These are phyloP conservation scores for Miichthys miiuy DNA, from an alignment of 2,797 vertebrate species.

Conservation along the genomic window DNA sequence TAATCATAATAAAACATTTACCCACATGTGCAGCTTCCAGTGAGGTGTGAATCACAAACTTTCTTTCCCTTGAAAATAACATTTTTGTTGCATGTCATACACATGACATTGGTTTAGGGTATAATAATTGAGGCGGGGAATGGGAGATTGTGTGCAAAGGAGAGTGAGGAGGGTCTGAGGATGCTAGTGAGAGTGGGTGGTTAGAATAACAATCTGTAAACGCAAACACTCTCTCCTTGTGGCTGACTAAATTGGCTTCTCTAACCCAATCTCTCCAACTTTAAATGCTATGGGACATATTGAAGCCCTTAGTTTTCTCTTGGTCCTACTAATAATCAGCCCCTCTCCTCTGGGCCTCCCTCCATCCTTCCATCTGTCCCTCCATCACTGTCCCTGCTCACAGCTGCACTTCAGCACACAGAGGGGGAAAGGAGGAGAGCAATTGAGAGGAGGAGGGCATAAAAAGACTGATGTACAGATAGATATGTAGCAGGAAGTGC, in stretches of 20 bases:
- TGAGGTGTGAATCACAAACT: constrained; percentile 23
- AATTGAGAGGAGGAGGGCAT: constrained; percentile 24
- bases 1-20: constrained; percentile 64
- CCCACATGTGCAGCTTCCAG: constrained; percentile 41
- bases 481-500: constrained; percentile 5
- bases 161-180: constrained; percentile 54
- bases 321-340: constrained; percentile 72
- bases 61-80: constrained; percentile 6
- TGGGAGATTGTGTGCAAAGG: constrained; percentile 33
- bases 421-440: constrained; percentile 29
- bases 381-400: constrained; percentile 45
- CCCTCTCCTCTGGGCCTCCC: constrained; percentile 68
- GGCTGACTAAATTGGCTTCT: constrained; percentile 67
- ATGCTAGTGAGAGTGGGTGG: constrained; percentile 68
- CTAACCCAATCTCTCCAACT: constrained; percentile 60
- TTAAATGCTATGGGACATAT: constrained; percentile 78
- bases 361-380: constrained; percentile 47
- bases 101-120: constrained; percentile 40
- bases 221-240: constrained; percentile 70
- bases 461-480: constrained; percentile 4
- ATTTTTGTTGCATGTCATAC: constrained; percentile 36
- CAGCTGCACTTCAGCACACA: constrained; percentile 69
- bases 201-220: constrained; percentile 79
- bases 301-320: constrained; percentile 76
- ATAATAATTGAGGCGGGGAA: constrained; percentile 50